Evolutionary conservation across 1,140 invertebrate genomes (phyloP).

Genomic region (Drosophila lacteicornis): DNA sequence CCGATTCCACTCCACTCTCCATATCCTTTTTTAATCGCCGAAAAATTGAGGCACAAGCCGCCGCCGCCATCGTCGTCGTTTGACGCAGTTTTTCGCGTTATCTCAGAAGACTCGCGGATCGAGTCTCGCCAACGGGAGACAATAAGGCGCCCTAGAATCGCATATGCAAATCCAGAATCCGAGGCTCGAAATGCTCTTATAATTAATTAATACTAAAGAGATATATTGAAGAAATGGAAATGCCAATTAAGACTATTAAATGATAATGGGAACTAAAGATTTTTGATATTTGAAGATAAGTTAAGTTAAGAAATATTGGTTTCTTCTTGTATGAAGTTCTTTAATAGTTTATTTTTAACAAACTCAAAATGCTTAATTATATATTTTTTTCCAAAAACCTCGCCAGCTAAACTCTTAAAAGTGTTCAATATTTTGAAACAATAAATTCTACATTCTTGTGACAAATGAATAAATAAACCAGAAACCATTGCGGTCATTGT

Average conservation of each 20-base stretch:
- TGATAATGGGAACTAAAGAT: too few relatives aligned
- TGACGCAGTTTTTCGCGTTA: slow-evolving; percentile 40
- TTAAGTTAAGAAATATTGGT: too few relatives aligned
- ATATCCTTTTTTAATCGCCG: slow-evolving; percentile 67
- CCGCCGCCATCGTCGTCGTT: slow-evolving; percentile 41
- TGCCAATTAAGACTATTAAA: too few relatives aligned
- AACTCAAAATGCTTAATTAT: too few relatives aligned
- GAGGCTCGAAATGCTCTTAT: slow-evolving; percentile 13
- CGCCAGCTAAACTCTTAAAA: too few relatives aligned
- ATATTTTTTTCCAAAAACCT: too few relatives aligned
- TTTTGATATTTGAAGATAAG: too few relatives aligned
- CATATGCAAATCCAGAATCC: neutral
- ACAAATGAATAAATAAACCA: neutral
- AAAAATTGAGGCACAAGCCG: slow-evolving; percentile 60
- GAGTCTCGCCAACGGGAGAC: slow-evolving; percentile 38
- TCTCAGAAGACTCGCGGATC: slow-evolving; percentile 37
- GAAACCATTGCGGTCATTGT: slow-evolving; percentile 19
- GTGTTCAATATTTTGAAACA: neutral
- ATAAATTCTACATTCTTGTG: neutral
- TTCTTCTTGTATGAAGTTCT: too few relatives aligned
- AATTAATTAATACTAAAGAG: neutral
- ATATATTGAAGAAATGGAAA: neutral
- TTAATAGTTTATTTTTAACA: too few relatives aligned
- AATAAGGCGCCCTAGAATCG: slow-evolving; percentile 33
- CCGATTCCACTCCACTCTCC: neutral